Evolutionary conservation across 2,888 invertebrate genomes (phyloP).

Genomic region (Rapana venosa): DNA sequence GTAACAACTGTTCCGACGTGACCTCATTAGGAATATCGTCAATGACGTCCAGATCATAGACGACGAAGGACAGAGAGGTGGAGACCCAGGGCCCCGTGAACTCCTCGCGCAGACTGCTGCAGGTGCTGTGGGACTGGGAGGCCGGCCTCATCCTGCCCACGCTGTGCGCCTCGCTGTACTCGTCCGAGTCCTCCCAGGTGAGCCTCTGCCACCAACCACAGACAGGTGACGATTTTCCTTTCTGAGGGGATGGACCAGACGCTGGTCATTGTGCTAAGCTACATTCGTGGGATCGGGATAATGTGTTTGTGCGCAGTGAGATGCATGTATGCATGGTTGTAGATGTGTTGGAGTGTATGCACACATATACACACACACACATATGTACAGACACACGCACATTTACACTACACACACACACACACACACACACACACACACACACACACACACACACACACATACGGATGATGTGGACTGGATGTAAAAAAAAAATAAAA

Average conservation of each 20-base stretch:
- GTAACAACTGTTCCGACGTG: no score
- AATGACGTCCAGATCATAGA: constrained; percentile 42
- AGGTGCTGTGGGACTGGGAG: not conserved
- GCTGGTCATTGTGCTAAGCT: no score
- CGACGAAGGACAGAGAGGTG: constrained; percentile 40
- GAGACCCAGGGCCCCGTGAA: constrained; percentile 41
- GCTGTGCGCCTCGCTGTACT: constrained; percentile 35
- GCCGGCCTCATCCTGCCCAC: not conserved
- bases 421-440: not conserved
- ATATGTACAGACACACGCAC: no score
- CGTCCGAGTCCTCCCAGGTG: constrained; percentile 21
- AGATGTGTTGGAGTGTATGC: no score
- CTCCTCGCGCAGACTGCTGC: constrained; percentile 41
- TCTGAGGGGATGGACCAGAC: no score
- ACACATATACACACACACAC: no score
- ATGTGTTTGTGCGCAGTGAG: no score
- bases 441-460: not conserved
- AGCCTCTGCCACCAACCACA: not conserved
- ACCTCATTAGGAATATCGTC: constrained; percentile 43
- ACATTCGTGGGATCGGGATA: no score
- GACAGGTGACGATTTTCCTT: no score
- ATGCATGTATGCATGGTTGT: no score
- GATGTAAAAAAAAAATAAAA: no score
- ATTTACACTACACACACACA: no score
- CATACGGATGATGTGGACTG: not conserved